Conservation (phyloP, 2,888 invertebrate species). For the Leptura quadrifasciata region DNA sequence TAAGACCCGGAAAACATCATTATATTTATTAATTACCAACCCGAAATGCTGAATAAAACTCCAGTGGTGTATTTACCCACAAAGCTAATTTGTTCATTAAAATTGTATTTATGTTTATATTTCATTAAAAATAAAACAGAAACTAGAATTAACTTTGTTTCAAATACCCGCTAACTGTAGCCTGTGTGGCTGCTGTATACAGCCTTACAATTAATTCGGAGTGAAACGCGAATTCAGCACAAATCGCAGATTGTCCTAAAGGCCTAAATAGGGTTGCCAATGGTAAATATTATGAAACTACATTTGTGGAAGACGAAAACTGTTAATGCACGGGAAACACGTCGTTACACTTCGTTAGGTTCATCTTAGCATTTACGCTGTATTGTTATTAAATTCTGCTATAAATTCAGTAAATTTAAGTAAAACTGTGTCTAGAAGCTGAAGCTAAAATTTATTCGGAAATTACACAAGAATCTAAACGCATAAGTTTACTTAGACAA, state of each 20-base stretch:
- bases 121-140: constrained; percentile 28
- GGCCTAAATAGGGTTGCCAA: constrained; percentile 21
- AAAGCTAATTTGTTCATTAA: constrained; percentile 34
- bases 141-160: constrained; percentile 33
- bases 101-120: constrained; percentile 34
- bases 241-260: constrained; percentile 22
- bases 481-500: neutral
- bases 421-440: constrained; percentile 21
- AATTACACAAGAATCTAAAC: constrained; percentile 20
- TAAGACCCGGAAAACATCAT: neutral
- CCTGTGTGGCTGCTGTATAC: neutral
- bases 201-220: constrained; percentile 25
- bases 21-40: constrained; percentile 18
- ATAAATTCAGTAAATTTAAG: constrained; percentile 31
- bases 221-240: constrained; percentile 24
- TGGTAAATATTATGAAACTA: constrained; percentile 30
- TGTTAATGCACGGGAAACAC: constrained; percentile 20
- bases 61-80: neutral
- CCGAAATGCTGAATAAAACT: constrained; percentile 8
- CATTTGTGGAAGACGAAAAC: constrained; percentile 13
- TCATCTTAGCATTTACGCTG: constrained; percentile 25
- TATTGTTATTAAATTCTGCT: constrained; percentile 32
- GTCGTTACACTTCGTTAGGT: constrained; percentile 33
- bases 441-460: constrained; percentile 20
- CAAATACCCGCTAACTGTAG: neutral